Percentiles rank a stretch among this genome's conserved stretches.
phyloP scores from a whole-genome alignment of 2,888 invertebrate species.

The Tachina grossa region DNA sequence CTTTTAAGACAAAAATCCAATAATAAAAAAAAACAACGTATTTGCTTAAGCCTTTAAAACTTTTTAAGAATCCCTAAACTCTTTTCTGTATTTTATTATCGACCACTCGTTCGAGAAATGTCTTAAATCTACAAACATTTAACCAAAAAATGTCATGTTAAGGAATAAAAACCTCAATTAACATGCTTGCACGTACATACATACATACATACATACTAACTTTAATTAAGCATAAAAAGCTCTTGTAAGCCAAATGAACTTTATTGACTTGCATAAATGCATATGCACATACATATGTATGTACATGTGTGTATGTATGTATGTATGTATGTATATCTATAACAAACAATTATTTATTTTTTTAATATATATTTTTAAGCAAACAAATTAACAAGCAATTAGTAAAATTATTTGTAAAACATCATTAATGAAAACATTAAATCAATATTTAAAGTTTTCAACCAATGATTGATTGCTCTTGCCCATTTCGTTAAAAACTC shows the following conservation, averaged over 20 bases:
- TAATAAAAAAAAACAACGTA: too few relatives aligned
- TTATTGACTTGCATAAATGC: not conserved
- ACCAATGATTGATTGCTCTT: not conserved
- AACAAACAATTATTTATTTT: not conserved
- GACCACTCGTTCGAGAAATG: not conserved
- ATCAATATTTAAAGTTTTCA: conserved; percentile 31
- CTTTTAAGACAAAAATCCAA: too few relatives aligned
- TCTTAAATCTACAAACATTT: not conserved
- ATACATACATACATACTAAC: too few relatives aligned
- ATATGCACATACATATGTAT: not conserved
- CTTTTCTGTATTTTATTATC: not conserved
- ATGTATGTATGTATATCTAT: not conserved
- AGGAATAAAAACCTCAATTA: not conserved
- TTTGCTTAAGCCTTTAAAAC: too few relatives aligned
- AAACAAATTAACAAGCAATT: conserved; percentile 48
- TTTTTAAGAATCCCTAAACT: not conserved
- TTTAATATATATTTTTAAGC: not conserved
- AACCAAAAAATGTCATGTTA: conserved; percentile 1
- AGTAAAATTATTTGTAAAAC: conserved; percentile 42
- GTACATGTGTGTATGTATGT: not conserved
- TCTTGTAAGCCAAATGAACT: not conserved
- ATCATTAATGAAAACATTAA: conserved; percentile 30
- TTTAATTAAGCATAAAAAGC: too few relatives aligned
- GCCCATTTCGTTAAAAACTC: not conserved
- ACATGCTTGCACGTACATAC: too few relatives aligned